These are phyloP conservation scores for Semotilus atromaculatus DNA, from an alignment of 2,797 vertebrate genomes.

Conservation along the genomic window DNA sequence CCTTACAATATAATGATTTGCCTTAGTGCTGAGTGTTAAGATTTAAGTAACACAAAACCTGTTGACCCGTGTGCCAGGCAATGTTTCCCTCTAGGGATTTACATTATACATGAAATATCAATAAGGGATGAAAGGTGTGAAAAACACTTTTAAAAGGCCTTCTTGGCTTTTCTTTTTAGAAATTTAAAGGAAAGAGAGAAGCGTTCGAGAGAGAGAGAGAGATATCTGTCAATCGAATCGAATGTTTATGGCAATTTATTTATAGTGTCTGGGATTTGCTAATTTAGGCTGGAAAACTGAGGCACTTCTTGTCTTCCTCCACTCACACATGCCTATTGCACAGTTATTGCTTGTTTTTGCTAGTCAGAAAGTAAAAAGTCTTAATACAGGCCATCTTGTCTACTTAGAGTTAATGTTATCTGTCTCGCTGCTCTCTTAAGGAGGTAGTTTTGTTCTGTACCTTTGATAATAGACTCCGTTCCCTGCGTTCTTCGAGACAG, in stretches of 20 bases:
- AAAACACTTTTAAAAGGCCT: constrained; percentile 38
- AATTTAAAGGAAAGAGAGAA: background rate
- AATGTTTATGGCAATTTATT: constrained; percentile 54
- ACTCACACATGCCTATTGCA: constrained; percentile 28
- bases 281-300: constrained; percentile 32
- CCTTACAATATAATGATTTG: background rate
- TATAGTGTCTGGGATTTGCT: constrained; percentile 31
- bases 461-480: constrained; percentile 35
- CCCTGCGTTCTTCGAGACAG: constrained; percentile 4
- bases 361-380: constrained; percentile 2
- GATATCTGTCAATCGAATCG: constrained; percentile 22
- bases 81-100: constrained; percentile 15
- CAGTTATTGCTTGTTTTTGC: constrained; percentile 20
- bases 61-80: background rate
- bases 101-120: constrained; percentile 45
- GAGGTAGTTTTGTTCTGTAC: background rate
- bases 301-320: constrained; percentile 2
- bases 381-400: constrained; percentile 8
- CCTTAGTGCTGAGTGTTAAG: background rate
- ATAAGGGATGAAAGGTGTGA: constrained; percentile 43
- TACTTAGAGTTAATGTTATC: constrained; percentile 24
- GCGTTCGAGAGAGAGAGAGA: background rate
- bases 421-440: constrained; percentile 1
- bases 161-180: constrained; percentile 10
- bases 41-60: background rate